A percentile compares a stretch with the other conserved stretches of the same genome.
Conservation (phyloP, 1,140 invertebrate species). For the Glossosoma conforme region DNA sequence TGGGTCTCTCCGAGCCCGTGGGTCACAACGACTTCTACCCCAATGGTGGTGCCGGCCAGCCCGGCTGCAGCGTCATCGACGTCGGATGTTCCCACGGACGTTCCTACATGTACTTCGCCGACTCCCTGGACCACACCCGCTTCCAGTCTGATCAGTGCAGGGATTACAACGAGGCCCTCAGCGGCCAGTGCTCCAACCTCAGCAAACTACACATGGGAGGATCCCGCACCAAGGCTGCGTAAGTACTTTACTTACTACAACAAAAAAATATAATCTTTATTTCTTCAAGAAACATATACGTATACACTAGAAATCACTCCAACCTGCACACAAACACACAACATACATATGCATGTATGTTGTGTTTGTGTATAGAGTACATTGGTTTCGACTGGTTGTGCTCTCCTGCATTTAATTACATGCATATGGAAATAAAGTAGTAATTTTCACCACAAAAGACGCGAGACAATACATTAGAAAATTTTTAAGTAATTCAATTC, state of each 20-base stretch:
- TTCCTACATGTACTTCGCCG: constrained; percentile 50
- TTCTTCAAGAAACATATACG: too few relatives aligned
- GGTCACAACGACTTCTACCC: constrained; percentile 54
- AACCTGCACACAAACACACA: too few relatives aligned
- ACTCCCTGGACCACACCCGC: constrained; percentile 45
- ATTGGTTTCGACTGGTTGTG: too few relatives aligned
- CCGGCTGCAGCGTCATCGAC: constrained; percentile 53
- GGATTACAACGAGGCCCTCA: constrained; percentile 32
- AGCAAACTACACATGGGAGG: constrained; percentile 37
- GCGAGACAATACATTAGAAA: too few relatives aligned
- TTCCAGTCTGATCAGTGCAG: constrained; percentile 42
- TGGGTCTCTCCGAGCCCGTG: constrained; percentile 40
- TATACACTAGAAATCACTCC: too few relatives aligned
- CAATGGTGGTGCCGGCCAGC: constrained; percentile 57
- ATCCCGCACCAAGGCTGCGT: constrained; percentile 9
- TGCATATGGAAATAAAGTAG: too few relatives aligned
- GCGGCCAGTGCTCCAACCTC: constrained; percentile 33
- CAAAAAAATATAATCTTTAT: too few relatives aligned
- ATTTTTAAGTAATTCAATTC: too few relatives aligned
- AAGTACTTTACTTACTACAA: constrained; percentile 1
- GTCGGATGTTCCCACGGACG: constrained; percentile 47
- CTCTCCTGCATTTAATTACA: too few relatives aligned
- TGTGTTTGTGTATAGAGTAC: too few relatives aligned
- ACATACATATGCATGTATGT: too few relatives aligned
- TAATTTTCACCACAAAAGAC: too few relatives aligned